phyloP scores from a whole-genome alignment of 2,888 invertebrate species.

The Cerastis rubricosa region DNA sequence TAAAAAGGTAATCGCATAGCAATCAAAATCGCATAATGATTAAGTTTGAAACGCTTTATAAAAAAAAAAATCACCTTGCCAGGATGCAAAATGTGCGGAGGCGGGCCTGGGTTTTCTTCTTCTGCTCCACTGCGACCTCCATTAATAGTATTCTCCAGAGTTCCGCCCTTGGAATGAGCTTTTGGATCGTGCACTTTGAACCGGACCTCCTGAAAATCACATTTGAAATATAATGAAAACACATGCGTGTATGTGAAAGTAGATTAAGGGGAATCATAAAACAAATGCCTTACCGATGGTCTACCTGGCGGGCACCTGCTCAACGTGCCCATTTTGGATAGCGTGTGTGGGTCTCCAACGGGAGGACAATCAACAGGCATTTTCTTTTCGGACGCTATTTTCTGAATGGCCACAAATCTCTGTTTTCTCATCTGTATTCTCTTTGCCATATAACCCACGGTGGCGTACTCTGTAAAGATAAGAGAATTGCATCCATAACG shows the following conservation, averaged over 20 bases:
- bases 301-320: conserved; percentile 90
- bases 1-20: conserved; percentile 26
- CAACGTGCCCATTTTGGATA: conserved; percentile 95
- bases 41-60: conserved; percentile 35
- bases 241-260: not conserved
- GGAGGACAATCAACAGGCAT: conserved; percentile 94
- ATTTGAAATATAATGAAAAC: conserved; percentile 24
- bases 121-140: conserved; percentile 93
- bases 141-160: conserved; percentile 97
- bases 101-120: conserved; percentile 92
- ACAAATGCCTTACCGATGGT: conserved; percentile 85
- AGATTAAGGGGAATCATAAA: conserved; percentile 20
- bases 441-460: conserved; percentile 99
- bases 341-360: conserved; percentile 92
- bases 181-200: conserved; percentile 98
- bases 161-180: conserved; percentile 97
- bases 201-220: conserved; percentile 96
- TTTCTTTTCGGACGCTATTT: conserved; percentile 98
- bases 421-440: conserved; percentile 99
- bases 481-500: conserved; percentile 67
- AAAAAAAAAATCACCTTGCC: conserved; percentile 92
- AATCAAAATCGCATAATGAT: conserved; percentile 33
- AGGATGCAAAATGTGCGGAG: conserved; percentile 95
- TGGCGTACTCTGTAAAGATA: conserved; percentile 96
- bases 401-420: conserved; percentile 96